phyloP scores from a whole-genome alignment of 1,140 invertebrate genomes.

The Grapholita molesta region DNA sequence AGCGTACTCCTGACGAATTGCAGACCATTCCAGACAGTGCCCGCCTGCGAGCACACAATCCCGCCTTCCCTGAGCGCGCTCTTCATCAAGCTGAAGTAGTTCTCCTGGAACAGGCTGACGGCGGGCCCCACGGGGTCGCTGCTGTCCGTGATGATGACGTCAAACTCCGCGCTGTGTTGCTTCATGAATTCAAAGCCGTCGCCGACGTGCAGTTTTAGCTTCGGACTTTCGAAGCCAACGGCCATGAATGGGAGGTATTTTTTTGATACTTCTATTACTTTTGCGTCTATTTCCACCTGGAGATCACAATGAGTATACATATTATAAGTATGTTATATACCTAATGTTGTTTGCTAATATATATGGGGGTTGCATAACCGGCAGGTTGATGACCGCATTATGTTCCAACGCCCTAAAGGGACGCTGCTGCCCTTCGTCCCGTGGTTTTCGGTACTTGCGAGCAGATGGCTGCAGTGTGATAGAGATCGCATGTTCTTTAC shows the following conservation, averaged over 20 bases:
- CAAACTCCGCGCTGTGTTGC: slow-evolving; percentile 91
- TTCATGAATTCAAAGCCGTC: slow-evolving; percentile 98
- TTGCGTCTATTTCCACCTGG: slow-evolving; percentile 95
- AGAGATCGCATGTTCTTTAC: too few species aligned
- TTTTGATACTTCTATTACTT: slow-evolving; percentile 95
- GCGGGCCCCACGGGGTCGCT: slow-evolving; percentile 96
- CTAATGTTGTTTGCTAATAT: too few species aligned
- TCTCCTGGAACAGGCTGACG: slow-evolving; percentile 86
- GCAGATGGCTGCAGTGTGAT: too few species aligned
- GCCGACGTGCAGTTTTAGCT: slow-evolving; percentile 90
- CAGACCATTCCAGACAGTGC: slow-evolving; percentile 93
- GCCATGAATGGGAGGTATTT: slow-evolving; percentile 95
- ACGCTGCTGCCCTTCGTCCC: too few species aligned
- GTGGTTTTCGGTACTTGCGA: too few species aligned
- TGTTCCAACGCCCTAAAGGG: too few species aligned
- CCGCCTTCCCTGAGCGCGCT: slow-evolving; percentile 90
- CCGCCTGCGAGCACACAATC: slow-evolving; percentile 95
- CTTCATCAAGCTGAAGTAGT: slow-evolving; percentile 93
- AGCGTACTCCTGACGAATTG: slow-evolving; percentile 88
- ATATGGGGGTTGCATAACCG: too few species aligned
- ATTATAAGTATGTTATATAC: not conserved
- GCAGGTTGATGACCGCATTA: too few species aligned
- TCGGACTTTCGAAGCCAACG: slow-evolving; percentile 89
- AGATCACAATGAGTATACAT: slow-evolving; percentile 20
- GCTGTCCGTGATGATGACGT: slow-evolving; percentile 99